Conservation (phyloP, 2,797 vertebrate genomes). For the Gobionotothen gibberifrons region DNA sequence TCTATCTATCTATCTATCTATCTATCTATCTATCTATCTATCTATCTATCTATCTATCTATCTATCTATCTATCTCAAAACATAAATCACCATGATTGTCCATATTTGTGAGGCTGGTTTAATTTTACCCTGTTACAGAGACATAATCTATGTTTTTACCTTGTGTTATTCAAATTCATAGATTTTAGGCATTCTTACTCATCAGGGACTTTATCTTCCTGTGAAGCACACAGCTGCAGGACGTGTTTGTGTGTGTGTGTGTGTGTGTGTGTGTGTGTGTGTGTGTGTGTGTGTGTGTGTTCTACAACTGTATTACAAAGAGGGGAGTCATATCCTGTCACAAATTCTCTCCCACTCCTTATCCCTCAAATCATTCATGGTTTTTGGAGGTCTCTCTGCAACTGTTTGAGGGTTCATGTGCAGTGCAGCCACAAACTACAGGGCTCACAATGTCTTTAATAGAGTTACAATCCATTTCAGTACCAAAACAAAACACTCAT, state of each 20-base stretch:
- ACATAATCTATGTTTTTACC: background rate
- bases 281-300: too few species aligned
- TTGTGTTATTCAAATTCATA: background rate
- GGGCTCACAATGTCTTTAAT: background rate
- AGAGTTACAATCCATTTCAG: background rate
- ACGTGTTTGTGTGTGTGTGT: conserved; percentile 45
- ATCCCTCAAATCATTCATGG: conserved; percentile 12
- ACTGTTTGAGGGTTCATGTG: conserved; percentile 7
- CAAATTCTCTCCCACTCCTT: conserved; percentile 38
- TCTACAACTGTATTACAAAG: conserved; percentile 21
- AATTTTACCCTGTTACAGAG: background rate
- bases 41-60: too few species aligned
- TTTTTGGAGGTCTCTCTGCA: conserved; percentile 6
- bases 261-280: too few species aligned
- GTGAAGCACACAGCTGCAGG: conserved; percentile 61
- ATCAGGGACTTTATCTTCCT: conserved; percentile 5
- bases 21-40: too few species aligned
- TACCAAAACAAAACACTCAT: background rate
- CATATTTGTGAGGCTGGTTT: background rate
- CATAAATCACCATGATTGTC: too few species aligned
- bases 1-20: too few species aligned
- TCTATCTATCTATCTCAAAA: too few species aligned
- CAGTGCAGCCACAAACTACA: background rate
- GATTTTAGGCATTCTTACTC: background rate
- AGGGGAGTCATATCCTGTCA: conserved; percentile 69